A percentile compares a stretch with the other conserved stretches of the same genome.
These are phyloP conservation scores for Hormaphis cornu DNA, from an alignment of 1,140 invertebrate species.

Conservation along the genomic window DNA sequence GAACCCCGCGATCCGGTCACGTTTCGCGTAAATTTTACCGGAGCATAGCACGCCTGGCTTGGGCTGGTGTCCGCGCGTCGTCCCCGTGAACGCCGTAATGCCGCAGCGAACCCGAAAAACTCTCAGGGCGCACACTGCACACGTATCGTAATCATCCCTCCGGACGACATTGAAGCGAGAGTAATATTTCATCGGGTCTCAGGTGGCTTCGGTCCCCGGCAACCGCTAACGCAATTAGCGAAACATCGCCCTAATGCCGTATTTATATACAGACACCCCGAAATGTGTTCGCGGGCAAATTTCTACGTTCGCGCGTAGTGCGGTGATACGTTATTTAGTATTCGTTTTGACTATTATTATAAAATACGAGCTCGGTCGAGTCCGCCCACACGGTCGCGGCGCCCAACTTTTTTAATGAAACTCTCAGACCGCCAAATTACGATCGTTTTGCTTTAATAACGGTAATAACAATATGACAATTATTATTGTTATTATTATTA, in stretches of 20 bases:
- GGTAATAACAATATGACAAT: slow-evolving; percentile 31
- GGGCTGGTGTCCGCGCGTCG: too few species aligned
- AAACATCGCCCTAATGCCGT: slow-evolving; percentile 28
- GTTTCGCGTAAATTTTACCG: too few species aligned
- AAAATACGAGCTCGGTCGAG: too few species aligned
- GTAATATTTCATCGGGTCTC: slow-evolving; percentile 32
- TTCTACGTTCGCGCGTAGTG: too few species aligned
- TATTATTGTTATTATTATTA: too few species aligned
- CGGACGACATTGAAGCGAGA: slow-evolving; percentile 28
- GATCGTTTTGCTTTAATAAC: slow-evolving; percentile 33
- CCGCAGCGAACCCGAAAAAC: background rate
- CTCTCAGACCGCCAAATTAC: slow-evolving; percentile 16
- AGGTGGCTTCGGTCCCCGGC: slow-evolving; percentile 31
- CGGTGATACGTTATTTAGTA: too few species aligned
- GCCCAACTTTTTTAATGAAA: slow-evolving; percentile 16
- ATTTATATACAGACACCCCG: too few species aligned
- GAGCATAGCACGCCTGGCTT: background rate
- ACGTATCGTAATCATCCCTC: slow-evolving; percentile 6
- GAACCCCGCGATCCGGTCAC: too few species aligned
- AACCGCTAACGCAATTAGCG: slow-evolving; percentile 30
- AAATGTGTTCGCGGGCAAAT: too few species aligned
- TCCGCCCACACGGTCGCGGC: background rate
- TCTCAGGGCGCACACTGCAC: background rate
- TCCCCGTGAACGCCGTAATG: background rate
- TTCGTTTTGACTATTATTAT: too few species aligned